phyloP scores from a whole-genome alignment of 2,113 vertebrate genomes.

The Engystomops pustulosus region DNA sequence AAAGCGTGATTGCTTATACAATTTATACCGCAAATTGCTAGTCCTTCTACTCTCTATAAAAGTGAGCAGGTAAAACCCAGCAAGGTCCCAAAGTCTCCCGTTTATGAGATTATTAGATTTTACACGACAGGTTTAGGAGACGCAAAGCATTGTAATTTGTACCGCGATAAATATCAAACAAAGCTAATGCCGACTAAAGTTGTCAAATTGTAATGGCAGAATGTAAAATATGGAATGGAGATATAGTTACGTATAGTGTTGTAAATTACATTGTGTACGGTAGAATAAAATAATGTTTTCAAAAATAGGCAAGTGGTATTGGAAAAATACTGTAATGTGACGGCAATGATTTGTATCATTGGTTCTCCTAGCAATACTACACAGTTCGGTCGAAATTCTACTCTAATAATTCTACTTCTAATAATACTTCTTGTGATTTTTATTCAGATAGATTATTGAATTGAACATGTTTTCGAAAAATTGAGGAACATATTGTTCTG shows the following conservation, averaged over 20 bases:
- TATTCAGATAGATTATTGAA: too few species aligned
- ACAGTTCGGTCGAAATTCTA: too few species aligned
- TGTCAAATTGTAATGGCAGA: constrained; percentile 63
- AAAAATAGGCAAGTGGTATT: neutral
- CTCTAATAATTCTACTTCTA: too few species aligned
- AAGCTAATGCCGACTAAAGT: constrained; percentile 66
- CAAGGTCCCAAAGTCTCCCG: constrained; percentile 70
- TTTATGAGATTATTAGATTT: constrained; percentile 68
- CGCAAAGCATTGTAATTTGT: constrained; percentile 52
- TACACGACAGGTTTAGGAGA: constrained; percentile 67
- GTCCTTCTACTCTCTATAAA: constrained; percentile 72
- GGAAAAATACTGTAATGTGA: neutral
- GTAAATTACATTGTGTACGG: neutral
- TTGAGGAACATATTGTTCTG: neutral
- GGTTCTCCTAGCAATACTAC: too few species aligned
- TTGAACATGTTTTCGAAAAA: too few species aligned
- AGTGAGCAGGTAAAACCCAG: constrained; percentile 68
- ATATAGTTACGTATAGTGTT: constrained; percentile 21
- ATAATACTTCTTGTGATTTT: too few species aligned
- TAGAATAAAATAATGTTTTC: neutral
- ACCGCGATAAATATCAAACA: constrained; percentile 59
- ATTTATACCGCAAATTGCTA: constrained; percentile 68
- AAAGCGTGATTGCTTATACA: constrained; percentile 39
- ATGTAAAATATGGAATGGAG: constrained; percentile 27
- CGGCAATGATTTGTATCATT: neutral